Evolutionary conservation across 2,113 vertebrate genomes (phyloP), one percentile per base, ranked within the genome.

Genomic region (Gymnobelideus leadbeateri): DNA sequence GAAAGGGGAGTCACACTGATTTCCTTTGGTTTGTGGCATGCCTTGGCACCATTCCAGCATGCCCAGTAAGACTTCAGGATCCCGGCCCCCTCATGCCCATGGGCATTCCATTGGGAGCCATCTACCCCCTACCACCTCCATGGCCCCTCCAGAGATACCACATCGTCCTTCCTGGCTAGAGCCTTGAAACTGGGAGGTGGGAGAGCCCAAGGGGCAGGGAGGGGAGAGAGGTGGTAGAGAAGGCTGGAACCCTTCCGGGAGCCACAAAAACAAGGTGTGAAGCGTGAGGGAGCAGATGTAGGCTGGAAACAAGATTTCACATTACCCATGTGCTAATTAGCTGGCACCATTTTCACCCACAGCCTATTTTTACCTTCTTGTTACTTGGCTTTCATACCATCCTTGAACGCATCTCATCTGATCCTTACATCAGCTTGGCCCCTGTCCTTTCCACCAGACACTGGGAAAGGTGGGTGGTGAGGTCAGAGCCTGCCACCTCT

Each of bases 321-420:
- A 84, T 97, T 97, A 97, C 96, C 97, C 92, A 61, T 94, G 92
- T 97, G 98, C 97, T 97, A 95, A 97, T 97, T 95, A 98, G 95
- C 96, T 89, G 96, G 97, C 97, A 97, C 97, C 98, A 97, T 98
- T 98, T 97, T 98, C 98, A 91, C 98, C 97, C 96, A 8, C 97
- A 0, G 57, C 96, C 97, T 98, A 97, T 98, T 98, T 98, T 98
- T 98, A 98, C 97, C 96, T 97, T 57, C 95, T 97, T 95, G 92
- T 61, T 94, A 95, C 94, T 96, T 94, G 94, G 97, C 97, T 98
- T 98, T 98, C 97, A 25, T 96, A 98, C 97, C 98, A 98, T 98
- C 95, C 98, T 97, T 98, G 98, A 98, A 97, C 98, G 89, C 96
- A 94, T 97, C 96, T 96, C 94, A 96, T 96, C 96, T 97, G 92